Conservation (phyloP, 2,888 invertebrate species). For the Horisme vitalbata region DNA sequence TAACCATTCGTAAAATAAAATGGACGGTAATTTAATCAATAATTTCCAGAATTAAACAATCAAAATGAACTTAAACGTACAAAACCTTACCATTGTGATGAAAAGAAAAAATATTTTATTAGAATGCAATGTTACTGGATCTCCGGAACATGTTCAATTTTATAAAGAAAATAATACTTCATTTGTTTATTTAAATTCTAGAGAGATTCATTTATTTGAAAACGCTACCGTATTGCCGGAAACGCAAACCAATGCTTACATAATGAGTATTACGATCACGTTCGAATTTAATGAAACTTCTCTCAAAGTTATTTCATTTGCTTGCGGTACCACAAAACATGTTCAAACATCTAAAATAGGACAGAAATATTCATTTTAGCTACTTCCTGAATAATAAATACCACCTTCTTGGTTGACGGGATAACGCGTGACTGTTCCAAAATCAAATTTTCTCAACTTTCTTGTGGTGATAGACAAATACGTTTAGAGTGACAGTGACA, state of each 20-base stretch:
- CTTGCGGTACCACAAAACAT: slow-evolving; percentile 19
- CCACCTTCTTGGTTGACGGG: too few relatives aligned
- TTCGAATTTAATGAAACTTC: slow-evolving; percentile 43
- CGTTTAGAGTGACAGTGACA: too few relatives aligned
- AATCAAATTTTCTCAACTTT: too few relatives aligned
- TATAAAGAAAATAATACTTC: slow-evolving; percentile 1
- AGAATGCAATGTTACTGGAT: too few relatives aligned
- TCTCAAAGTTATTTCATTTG: slow-evolving; percentile 27
- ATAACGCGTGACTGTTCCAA: too few relatives aligned
- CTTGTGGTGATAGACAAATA: too few relatives aligned
- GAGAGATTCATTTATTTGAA: slow-evolving; percentile 8
- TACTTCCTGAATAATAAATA: neutral
- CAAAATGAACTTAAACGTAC: too few relatives aligned
- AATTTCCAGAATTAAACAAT: too few relatives aligned
- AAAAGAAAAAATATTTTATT: too few relatives aligned
- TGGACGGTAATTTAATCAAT: too few relatives aligned
- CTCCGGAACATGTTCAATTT: slow-evolving; percentile 8
- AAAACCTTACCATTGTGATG: too few relatives aligned
- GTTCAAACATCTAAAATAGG: slow-evolving; percentile 3
- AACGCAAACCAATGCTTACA: slow-evolving; percentile 18
- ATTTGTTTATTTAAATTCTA: slow-evolving; percentile 5
- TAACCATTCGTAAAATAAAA: too few relatives aligned
- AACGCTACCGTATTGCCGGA: slow-evolving; percentile 1
- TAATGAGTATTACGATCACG: slow-evolving; percentile 40
- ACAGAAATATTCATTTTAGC: neutral